Conservation (phyloP, 2,113 vertebrate species). For the Phrynosoma platyrhinos region DNA sequence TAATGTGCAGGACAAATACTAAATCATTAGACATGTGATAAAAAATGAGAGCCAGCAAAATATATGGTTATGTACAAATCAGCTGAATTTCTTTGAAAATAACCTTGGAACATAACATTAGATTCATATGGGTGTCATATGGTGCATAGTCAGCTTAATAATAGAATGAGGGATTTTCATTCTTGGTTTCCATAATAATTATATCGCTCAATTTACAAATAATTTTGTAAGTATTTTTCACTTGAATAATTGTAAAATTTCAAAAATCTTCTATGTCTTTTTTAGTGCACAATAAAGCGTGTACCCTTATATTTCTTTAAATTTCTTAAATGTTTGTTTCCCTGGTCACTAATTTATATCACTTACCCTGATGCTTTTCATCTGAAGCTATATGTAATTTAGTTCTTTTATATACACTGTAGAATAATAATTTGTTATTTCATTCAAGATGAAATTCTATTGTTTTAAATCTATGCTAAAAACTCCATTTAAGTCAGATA, state of each 20-base stretch:
- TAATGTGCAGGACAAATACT: not conserved
- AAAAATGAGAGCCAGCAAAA: conserved; percentile 11
- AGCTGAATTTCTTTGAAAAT: not conserved
- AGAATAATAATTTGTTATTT: not conserved
- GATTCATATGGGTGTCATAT: conserved; percentile 18
- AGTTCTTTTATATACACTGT: not conserved
- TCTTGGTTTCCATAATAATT: not conserved
- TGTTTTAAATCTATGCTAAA: conserved; percentile 5
- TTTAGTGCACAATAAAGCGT: not conserved
- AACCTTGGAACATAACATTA: conserved; percentile 47
- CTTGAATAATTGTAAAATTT: not conserved
- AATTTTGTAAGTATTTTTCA: conserved; percentile 23
- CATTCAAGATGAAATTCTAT: not conserved
- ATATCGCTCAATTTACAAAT: not conserved
- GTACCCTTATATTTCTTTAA: conserved; percentile 1
- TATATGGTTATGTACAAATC: not conserved
- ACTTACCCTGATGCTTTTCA: accelerated
- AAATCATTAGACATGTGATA: conserved; percentile 1
- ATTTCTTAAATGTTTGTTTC: conserved; percentile 30
- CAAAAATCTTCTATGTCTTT: conserved; percentile 17
- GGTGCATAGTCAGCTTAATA: conserved; percentile 47
- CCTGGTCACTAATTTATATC: conserved; percentile 7
- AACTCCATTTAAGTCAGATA: not conserved
- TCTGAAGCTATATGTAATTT: not conserved
- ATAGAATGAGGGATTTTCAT: conserved; percentile 37